Evolutionary conservation across 1,140 invertebrate genomes (phyloP).

Genomic region (Antheraea mylitta): DNA sequence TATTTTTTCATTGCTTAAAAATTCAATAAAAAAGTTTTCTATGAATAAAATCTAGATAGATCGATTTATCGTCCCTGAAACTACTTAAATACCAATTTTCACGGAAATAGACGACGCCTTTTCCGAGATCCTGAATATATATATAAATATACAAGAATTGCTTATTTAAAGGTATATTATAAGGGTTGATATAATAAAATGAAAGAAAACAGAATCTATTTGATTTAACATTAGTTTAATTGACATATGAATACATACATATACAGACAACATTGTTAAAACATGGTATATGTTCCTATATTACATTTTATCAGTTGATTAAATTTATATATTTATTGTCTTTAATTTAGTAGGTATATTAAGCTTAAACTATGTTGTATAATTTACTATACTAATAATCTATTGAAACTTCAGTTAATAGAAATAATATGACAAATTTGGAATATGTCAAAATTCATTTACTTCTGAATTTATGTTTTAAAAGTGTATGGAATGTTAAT

Average conservation of each 20-base stretch:
- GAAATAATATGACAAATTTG: neutral
- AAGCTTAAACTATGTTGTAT: conserved; percentile 5
- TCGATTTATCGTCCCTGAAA: too few relatives aligned
- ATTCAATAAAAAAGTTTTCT: too few relatives aligned
- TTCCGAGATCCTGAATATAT: too few relatives aligned
- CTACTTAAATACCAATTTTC: too few relatives aligned
- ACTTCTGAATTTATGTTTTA: neutral
- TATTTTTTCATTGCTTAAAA: too few relatives aligned
- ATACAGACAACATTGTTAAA: conserved; percentile 17
- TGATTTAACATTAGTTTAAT: conserved; percentile 42
- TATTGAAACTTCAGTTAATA: neutral
- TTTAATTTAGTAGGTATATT: conserved; percentile 17
- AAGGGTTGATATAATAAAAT: neutral
- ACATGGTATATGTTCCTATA: conserved; percentile 23
- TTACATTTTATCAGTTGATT: conserved; percentile 13
- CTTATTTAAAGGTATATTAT: too few relatives aligned
- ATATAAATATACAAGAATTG: too few relatives aligned
- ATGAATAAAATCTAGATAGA: too few relatives aligned
- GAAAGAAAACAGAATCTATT: neutral
- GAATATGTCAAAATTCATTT: neutral
- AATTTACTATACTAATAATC: neutral
- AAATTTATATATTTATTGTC: conserved; percentile 33
- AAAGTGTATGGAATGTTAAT: neutral
- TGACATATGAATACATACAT: conserved; percentile 37
- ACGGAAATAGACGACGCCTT: too few relatives aligned